phyloP scores from a whole-genome alignment of 1,140 invertebrate genomes.

The Pseudomyrmex cubaensis region DNA sequence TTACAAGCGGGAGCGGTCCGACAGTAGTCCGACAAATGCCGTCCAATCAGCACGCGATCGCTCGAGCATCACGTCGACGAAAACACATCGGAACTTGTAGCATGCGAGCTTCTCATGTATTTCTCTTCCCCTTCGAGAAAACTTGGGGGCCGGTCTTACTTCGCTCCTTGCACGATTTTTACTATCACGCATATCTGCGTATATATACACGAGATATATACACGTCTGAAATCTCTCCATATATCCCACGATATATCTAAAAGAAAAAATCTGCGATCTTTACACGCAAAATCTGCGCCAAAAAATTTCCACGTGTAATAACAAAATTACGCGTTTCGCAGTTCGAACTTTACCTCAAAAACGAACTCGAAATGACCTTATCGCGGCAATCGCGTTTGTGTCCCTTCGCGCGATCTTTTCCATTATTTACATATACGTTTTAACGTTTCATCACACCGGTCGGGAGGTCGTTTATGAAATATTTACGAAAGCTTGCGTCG shows the following conservation, averaged over 20 bases:
- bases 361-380: too few species aligned
- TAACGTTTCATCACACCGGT: neutral
- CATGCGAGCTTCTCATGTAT: constrained; percentile 51
- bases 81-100: constrained; percentile 53
- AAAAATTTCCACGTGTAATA: too few species aligned
- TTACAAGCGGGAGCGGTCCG: constrained; percentile 54
- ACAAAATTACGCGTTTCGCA: too few species aligned
- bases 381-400: too few species aligned
- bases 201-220: too few species aligned
- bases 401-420: neutral
- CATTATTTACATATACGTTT: neutral
- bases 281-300: too few species aligned
- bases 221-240: too few species aligned
- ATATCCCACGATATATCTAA: too few species aligned
- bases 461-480: constrained; percentile 9
- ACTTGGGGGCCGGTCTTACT: neutral
- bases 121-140: neutral
- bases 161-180: neutral
- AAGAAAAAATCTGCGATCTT: too few species aligned
- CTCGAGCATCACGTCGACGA: constrained; percentile 56
- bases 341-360: too few species aligned
- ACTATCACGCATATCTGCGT: neutral
- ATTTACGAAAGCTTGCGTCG: neutral
- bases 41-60: constrained; percentile 66
- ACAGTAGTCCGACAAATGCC: constrained; percentile 63